Percentiles rank a stretch among this genome's conserved stretches.
These are phyloP conservation scores for Coturnix japonica DNA, from an alignment of 2,113 vertebrate species.

Conservation along the genomic window DNA sequence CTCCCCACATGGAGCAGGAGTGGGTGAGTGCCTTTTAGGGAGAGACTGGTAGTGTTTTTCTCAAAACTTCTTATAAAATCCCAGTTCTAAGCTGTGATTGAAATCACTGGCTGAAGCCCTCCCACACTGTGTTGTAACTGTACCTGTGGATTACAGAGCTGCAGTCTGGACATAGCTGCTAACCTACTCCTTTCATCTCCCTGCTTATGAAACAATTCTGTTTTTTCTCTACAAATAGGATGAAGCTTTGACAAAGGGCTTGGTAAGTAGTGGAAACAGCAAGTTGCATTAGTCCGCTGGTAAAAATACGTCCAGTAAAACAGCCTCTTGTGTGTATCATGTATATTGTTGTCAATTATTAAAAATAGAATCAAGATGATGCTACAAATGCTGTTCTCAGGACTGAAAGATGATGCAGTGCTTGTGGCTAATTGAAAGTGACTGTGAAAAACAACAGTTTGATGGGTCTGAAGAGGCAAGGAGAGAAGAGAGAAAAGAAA, in stretches of 20 bases:
- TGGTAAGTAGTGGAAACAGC: background rate
- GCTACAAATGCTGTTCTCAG: background rate
- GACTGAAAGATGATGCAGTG: background rate
- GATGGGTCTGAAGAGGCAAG: background rate
- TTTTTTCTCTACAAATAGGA: background rate
- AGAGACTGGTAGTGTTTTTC: background rate
- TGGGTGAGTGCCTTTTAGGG: background rate
- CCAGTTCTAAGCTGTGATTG: background rate
- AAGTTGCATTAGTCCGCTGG: background rate
- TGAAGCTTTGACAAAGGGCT: background rate
- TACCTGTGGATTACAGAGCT: background rate
- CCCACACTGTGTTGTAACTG: background rate
- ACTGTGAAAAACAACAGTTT: background rate
- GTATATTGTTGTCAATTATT: background rate
- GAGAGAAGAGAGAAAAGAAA: background rate
- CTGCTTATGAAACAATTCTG: background rate
- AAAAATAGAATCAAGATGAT: background rate
- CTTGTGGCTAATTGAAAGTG: background rate
- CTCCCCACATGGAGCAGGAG: background rate
- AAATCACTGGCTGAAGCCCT: background rate
- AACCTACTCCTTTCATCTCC: background rate
- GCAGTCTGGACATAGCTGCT: background rate
- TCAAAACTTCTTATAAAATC: conserved; percentile 1
- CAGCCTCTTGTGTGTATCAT: background rate
- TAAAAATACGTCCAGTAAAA: background rate